These are phyloP conservation scores for Pygoscelis antarcticus DNA, from an alignment of 2,113 vertebrate genomes.

Conservation along the genomic window DNA sequence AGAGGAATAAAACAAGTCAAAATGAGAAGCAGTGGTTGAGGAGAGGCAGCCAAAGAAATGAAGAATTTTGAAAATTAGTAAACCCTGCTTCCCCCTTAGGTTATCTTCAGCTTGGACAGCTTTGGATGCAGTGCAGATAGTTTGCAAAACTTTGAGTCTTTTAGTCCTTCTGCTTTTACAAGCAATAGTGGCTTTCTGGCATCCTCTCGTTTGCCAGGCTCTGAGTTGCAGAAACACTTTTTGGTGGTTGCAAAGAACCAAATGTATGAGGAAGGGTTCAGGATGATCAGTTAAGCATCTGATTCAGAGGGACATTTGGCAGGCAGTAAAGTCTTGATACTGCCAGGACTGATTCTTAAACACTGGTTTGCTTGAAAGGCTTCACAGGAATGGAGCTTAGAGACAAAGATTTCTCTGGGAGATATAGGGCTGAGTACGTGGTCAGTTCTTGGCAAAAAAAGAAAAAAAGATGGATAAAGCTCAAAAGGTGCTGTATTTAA, in stretches of 20 bases:
- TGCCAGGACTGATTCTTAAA: neutral
- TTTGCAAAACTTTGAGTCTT: neutral
- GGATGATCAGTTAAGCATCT: neutral
- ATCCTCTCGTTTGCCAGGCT: neutral
- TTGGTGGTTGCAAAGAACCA: neutral
- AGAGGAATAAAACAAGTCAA: neutral
- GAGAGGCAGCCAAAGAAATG: neutral
- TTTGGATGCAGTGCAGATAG: neutral
- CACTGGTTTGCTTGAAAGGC: neutral
- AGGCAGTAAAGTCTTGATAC: neutral
- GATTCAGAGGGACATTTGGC: neutral
- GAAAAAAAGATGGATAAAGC: neutral
- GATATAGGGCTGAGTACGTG: neutral
- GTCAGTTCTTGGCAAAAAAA: neutral
- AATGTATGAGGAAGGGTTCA: neutral
- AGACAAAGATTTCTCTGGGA: neutral
- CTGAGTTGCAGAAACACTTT: neutral
- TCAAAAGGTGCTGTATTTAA: neutral
- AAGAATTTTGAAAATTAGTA: neutral
- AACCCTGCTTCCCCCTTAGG: neutral
- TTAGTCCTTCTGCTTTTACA: neutral
- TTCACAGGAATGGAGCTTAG: neutral
- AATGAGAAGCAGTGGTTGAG: neutral
- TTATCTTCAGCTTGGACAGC: neutral
- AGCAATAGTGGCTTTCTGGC: neutral